Percentiles rank a stretch among this genome's conserved stretches.
phyloP scores from a whole-genome alignment of 1,140 invertebrate genomes.

The Halyomorpha halys region DNA sequence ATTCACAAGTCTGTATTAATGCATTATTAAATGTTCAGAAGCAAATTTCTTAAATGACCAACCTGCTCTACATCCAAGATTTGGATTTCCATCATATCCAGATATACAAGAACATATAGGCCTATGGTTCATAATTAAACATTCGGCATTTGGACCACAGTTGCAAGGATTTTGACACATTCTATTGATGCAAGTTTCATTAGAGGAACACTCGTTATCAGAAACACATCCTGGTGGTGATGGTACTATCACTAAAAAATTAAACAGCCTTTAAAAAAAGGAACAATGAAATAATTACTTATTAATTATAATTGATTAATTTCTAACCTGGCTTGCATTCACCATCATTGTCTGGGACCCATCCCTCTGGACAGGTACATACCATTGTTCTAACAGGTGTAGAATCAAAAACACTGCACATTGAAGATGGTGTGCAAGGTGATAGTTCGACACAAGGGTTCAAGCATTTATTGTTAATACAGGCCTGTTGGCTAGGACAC shows the following conservation, averaged over 20 bases:
- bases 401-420: slow-evolving; percentile 68
- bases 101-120: slow-evolving; percentile 74
- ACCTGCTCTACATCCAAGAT: slow-evolving; percentile 57
- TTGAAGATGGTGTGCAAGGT: slow-evolving; percentile 57
- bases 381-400: slow-evolving; percentile 72
- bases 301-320: neutral
- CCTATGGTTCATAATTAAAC: slow-evolving; percentile 68
- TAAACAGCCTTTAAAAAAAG: neutral
- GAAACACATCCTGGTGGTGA: slow-evolving; percentile 58
- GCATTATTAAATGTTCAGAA: neutral
- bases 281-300: neutral
- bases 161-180: slow-evolving; percentile 77
- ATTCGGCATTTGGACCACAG: slow-evolving; percentile 74
- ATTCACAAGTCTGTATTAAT: neutral
- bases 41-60: slow-evolving; percentile 20
- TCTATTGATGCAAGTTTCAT: slow-evolving; percentile 72
- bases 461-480: slow-evolving; percentile 64
- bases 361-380: slow-evolving; percentile 72
- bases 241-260: slow-evolving; percentile 45
- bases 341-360: slow-evolving; percentile 62
- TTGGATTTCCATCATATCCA: slow-evolving; percentile 75
- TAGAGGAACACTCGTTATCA: slow-evolving; percentile 64
- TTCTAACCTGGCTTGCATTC: slow-evolving; percentile 51
- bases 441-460: slow-evolving; percentile 64
- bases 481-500: slow-evolving; percentile 67